These are phyloP conservation scores for Mamestra brassicae DNA, from an alignment of 2,888 invertebrate genomes.

Conservation along the genomic window DNA sequence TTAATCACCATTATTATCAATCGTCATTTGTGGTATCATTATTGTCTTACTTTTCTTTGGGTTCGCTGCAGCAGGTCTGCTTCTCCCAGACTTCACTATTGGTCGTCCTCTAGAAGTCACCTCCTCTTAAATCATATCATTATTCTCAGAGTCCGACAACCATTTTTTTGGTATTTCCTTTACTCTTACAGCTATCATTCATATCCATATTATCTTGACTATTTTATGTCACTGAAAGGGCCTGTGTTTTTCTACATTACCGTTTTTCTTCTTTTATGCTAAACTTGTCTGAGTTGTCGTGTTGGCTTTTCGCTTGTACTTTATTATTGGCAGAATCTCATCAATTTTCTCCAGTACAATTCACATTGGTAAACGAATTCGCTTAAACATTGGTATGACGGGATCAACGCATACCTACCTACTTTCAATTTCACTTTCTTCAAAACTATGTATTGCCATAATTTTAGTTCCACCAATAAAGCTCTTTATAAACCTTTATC, in stretches of 20 bases:
- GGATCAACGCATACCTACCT: background rate
- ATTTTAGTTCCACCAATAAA: slow-evolving; percentile 24
- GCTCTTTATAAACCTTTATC: slow-evolving; percentile 26
- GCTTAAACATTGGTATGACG: background rate
- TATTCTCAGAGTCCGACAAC: no score
- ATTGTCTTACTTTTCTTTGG: background rate
- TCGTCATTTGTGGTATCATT: background rate
- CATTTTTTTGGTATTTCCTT: no score
- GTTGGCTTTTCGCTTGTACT: background rate
- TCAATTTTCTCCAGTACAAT: background rate
- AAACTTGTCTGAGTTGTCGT: background rate
- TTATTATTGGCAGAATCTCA: no score
- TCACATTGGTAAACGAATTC: background rate
- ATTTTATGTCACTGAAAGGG: background rate
- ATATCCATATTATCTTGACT: no score
- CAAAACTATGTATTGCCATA: slow-evolving; percentile 12
- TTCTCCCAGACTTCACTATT: no score
- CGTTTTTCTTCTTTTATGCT: background rate
- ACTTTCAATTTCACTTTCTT: slow-evolving; percentile 18
- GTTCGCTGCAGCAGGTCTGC: no score
- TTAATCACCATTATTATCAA: no score
- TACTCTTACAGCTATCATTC: no score
- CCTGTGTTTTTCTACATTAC: background rate
- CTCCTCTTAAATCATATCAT: no score
- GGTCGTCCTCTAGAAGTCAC: no score